Base-by-base conservation (phyloP, 2,888 invertebrate species). In the Ophion slaviceki region DNA sequence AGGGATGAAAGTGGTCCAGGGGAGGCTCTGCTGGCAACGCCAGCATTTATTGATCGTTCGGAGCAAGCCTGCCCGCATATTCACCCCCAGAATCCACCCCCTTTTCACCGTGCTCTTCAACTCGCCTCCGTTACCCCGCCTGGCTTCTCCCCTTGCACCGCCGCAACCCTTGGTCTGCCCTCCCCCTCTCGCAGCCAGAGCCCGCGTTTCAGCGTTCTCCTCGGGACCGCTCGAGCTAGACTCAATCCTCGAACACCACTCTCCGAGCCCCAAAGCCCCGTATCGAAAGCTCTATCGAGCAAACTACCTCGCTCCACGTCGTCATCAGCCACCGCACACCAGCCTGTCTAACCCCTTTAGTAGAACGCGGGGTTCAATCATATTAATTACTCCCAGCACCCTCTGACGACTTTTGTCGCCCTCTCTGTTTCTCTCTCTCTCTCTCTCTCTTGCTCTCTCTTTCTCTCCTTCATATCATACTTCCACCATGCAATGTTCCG, bases 1-100 rank as follows among this genome's bases (percentile, higher is more conserved):
- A 24, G 24, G 24, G 24, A 24, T 24, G 24, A 79, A 86, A 88
- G 88, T 87, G 91, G 89, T 92, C 92, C 90, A 91, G 90, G 92
- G 90, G 91, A 90, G 91, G 92, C 74, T 80, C 89, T 92, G 92
- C 91, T 92, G 91, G 92, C 89, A 91, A 92, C 90, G 82, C 86
- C 87, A 88, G 92, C 93, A 90, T 92, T 92, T 93, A 93, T 93
- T 93, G 93, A 93, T 93, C 93, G 93, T 90, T 91, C 86, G 89
- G 84, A 91, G 91, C 92, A 91, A 91, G 91, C 93, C 92, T 91
- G 91, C 90, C 89, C 90, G 78, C 82, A 82, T 81, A 76, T 71
- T 85, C 71, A 72, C 45, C 79, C 70, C 85, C 64, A 82, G 67
- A 67, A 40, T 72, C 75, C 71, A 11, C 77, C 68, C 79, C 67